Evolutionary conservation across 2,113 vertebrate genomes (phyloP).

Genomic region (Platichthys flesus): DNA sequence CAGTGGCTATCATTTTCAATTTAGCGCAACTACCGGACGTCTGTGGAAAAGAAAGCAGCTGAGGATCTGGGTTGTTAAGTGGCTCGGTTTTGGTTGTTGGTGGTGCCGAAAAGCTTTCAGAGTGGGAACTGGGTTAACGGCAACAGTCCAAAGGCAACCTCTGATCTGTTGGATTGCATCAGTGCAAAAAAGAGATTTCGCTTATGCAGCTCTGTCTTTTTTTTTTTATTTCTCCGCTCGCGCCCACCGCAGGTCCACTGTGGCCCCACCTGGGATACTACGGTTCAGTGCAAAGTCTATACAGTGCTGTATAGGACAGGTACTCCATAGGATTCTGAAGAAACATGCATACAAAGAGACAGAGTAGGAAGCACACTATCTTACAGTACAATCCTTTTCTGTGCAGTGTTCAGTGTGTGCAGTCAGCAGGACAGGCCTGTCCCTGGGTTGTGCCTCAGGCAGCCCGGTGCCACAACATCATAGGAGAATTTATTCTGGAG

Average conservation of each 20-base stretch:
- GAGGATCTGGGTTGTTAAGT: slow-evolving; percentile 67
- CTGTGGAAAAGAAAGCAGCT: slow-evolving; percentile 59
- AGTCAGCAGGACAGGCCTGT: slow-evolving; percentile 52
- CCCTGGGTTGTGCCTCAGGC: slow-evolving; percentile 60
- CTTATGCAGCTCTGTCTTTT: slow-evolving; percentile 58
- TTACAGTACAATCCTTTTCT: slow-evolving; percentile 81
- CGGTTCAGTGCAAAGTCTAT: slow-evolving; percentile 84
- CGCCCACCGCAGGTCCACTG: slow-evolving; percentile 32
- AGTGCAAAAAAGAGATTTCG: slow-evolving; percentile 74
- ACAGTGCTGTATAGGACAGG: slow-evolving; percentile 80
- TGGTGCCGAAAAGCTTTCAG: slow-evolving; percentile 62
- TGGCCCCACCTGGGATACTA: slow-evolving; percentile 64
- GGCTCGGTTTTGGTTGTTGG: slow-evolving; percentile 71
- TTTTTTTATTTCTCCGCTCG: slow-evolving; percentile 34
- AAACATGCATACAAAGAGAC: slow-evolving; percentile 82
- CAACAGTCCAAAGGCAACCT: slow-evolving; percentile 72
- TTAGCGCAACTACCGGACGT: slow-evolving; percentile 15
- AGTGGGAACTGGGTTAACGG: slow-evolving; percentile 48
- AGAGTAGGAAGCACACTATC: slow-evolving; percentile 80
- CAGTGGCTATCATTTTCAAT: slow-evolving; percentile 58
- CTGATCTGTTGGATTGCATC: slow-evolving; percentile 75
- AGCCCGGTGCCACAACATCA: slow-evolving; percentile 42
- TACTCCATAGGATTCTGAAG: slow-evolving; percentile 78
- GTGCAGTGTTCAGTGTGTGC: slow-evolving; percentile 74
- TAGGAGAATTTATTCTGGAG: slow-evolving; percentile 31